These are phyloP conservation scores for Dromiciops gliroides DNA, from an alignment of 2,113 vertebrate genomes.

Conservation along the genomic window DNA sequence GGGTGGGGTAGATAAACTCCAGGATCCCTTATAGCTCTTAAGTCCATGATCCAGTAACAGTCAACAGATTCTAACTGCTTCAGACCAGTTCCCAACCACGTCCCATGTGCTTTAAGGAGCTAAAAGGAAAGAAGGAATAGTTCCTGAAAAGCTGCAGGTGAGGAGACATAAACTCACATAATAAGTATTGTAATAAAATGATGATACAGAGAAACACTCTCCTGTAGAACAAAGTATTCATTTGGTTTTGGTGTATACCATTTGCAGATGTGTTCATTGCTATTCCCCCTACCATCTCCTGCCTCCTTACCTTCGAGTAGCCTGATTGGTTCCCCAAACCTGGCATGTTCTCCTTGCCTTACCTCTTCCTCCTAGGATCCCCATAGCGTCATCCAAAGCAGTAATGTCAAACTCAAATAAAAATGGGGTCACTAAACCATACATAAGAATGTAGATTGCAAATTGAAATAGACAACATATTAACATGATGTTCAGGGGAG, in stretches of 20 bases:
- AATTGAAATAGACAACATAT: not conserved
- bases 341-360: not conserved
- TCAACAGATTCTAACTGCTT: not conserved
- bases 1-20: not conserved
- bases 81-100: too few species aligned
- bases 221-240: not conserved
- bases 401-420: not conserved
- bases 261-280: not conserved
- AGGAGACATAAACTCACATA: not conserved
- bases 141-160: not conserved
- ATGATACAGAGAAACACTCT: not conserved
- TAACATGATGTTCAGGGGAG: not conserved
- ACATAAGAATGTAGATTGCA: not conserved
- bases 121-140: not conserved
- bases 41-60: not conserved
- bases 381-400: not conserved
- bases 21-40: not conserved
- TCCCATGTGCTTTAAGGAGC: not conserved
- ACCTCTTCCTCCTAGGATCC: not conserved
- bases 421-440: not conserved
- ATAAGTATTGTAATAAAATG: too few species aligned
- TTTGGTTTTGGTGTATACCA: not conserved
- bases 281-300: not conserved
- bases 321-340: not conserved
- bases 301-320: not conserved